Evolutionary conservation across 2,888 invertebrate genomes (phyloP).

Genomic region (Amphipoea oculea): DNA sequence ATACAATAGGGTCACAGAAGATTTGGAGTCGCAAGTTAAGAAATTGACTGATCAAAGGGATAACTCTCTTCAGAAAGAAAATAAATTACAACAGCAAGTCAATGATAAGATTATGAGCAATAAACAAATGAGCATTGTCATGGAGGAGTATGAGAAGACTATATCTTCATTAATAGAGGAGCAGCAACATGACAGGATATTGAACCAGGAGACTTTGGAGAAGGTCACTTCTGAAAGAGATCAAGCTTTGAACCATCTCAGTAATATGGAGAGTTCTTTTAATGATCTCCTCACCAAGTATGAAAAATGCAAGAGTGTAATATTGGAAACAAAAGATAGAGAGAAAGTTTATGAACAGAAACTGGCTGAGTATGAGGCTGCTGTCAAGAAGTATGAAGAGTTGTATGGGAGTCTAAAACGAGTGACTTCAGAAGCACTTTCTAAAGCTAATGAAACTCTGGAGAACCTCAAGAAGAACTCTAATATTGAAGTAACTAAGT

Average conservation of each 20-base stretch:
- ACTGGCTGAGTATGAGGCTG: slow-evolving; percentile 92
- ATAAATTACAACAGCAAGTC: slow-evolving; percentile 80
- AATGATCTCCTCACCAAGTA: slow-evolving; percentile 91
- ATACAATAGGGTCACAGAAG: slow-evolving; percentile 77
- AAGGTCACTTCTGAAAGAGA: slow-evolving; percentile 90
- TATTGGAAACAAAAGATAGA: slow-evolving; percentile 88
- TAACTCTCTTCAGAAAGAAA: slow-evolving; percentile 76
- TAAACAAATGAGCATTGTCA: slow-evolving; percentile 92
- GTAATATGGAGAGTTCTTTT: slow-evolving; percentile 91
- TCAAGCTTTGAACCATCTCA: slow-evolving; percentile 90
- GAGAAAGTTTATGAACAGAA: slow-evolving; percentile 93
- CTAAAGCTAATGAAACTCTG: slow-evolving; percentile 93
- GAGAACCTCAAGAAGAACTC: slow-evolving; percentile 93
- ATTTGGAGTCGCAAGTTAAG: slow-evolving; percentile 79
- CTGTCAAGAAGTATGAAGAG: slow-evolving; percentile 93
- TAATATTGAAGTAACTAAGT: slow-evolving; percentile 94
- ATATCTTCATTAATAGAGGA: slow-evolving; percentile 93
- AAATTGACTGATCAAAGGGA: slow-evolving; percentile 82
- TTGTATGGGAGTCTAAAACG: slow-evolving; percentile 95
- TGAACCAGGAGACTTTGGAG: slow-evolving; percentile 85
- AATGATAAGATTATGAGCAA: slow-evolving; percentile 83
- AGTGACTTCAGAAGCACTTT: slow-evolving; percentile 96
- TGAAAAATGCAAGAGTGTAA: slow-evolving; percentile 91
- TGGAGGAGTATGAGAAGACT: slow-evolving; percentile 95
- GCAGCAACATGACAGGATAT: slow-evolving; percentile 92